Base-by-base conservation (phyloP, 2,113 vertebrate genomes). In the Catharus minimus region DNA sequence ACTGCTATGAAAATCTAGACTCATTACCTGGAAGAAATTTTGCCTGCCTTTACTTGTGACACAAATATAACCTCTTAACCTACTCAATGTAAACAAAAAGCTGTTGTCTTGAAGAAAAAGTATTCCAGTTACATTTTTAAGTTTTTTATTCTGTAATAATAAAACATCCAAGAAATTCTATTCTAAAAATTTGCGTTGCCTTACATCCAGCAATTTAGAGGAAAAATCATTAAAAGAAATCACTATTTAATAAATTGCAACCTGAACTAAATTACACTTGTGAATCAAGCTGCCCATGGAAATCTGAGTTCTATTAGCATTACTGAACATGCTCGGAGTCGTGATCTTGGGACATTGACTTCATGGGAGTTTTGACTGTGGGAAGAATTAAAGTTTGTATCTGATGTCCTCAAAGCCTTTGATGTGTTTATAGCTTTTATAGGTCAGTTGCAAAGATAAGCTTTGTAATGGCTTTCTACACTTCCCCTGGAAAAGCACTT, bases 401-500 rank as follows among this genome's bases (percentile, higher is more conserved):
- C 89, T 80, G 56, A 95, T 87, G 71, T 94, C 84, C 86, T 91
- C 78, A 85, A 89, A 89, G 64, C 86, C 81, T 94, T 91, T 87
- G 74, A 92, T 82, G 78, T 60, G 81, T 85, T 92, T 69, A 60
- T 41, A 89, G 67, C 80, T 89, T 92, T 93, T 79, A 78, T 47
- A 92, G 86, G 82, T 87, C 88, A 90, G 78, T 61, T 85, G 62
- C 86, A 93, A 90, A 94, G 89, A 82, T 82, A 92, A 91, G 86
- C 52, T 93, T 93, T 64, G 75, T 80, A 94, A 94, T 53, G 74
- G 92, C 74, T 95, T 93, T 81, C 91, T 86, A 79, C 38, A 16
- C 56, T 88, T 90, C 66, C n/a, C 21, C 79, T 85, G 50, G 72
- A 94, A 88, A 88, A 81, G 32, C 77, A 88, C 80, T 82, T 85